Percentiles rank a stretch among this genome's conserved stretches.
Conservation (phyloP, 2,797 vertebrate genomes). For the Sandelia bainsii region DNA sequence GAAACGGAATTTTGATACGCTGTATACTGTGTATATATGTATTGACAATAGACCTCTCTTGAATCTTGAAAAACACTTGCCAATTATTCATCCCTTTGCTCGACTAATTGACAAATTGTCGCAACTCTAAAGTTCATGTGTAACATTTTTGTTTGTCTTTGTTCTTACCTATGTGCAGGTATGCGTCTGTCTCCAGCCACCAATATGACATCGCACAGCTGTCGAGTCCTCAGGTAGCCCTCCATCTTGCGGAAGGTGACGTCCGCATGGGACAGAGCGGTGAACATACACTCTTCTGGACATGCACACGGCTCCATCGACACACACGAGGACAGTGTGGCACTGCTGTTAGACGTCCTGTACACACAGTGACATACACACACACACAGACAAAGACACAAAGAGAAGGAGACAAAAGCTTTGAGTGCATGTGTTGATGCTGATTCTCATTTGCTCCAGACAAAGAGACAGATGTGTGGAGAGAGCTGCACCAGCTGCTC, state of each 20-base stretch:
- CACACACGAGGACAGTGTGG: constrained; percentile 90
- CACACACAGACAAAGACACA: constrained; percentile 49
- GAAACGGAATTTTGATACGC: no score
- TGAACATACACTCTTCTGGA: constrained; percentile 93
- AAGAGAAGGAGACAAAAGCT: constrained; percentile 49
- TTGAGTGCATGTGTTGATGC: constrained; percentile 44
- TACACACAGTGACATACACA: constrained; percentile 6
- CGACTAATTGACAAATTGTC: neutral
- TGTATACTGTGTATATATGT: no score
- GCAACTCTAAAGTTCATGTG: neutral
- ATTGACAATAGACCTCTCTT: no score
- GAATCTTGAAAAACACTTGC: no score
- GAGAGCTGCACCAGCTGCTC: constrained; percentile 50
- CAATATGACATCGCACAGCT: constrained; percentile 95
- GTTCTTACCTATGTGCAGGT: constrained; percentile 94
- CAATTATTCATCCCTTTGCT: neutral
- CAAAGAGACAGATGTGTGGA: constrained; percentile 52
- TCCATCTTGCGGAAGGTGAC: constrained; percentile 97
- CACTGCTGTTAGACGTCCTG: constrained; percentile 94
- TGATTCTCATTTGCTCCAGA: constrained; percentile 32
- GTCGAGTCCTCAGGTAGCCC: constrained; percentile 93
- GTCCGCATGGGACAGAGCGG: constrained; percentile 94
- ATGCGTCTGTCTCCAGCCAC: constrained; percentile 95
- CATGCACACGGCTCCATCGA: constrained; percentile 94
- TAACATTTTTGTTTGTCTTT: neutral